Evolutionary conservation across 2,797 vertebrate species (phyloP).

Genomic region (Xiphorhynchus erythropygius): DNA sequence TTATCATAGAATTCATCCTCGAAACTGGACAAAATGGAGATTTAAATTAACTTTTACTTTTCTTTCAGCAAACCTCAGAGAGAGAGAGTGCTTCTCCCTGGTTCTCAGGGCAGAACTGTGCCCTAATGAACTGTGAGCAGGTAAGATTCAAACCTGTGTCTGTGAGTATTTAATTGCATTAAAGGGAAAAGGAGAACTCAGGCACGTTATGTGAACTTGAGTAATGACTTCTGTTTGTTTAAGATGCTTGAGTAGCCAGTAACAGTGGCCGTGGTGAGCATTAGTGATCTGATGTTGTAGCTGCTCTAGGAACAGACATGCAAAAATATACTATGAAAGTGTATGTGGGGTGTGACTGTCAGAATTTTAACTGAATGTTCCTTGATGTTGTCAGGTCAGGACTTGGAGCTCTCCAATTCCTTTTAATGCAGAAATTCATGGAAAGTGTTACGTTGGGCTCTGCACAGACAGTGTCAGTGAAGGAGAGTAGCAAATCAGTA

Average conservation of each 20-base stretch:
- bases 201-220: background rate
- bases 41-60: background rate
- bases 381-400: background rate
- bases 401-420: background rate
- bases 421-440: background rate
- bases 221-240: background rate
- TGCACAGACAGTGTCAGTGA: background rate
- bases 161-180: background rate
- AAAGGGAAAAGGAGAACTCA: background rate
- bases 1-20: background rate
- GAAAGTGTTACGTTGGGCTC: background rate
- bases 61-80: constrained; percentile 58
- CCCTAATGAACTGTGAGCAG: constrained; percentile 59
- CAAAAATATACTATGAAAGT: background rate
- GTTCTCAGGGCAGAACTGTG: constrained; percentile 71
- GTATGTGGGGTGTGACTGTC: background rate
- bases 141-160: constrained; percentile 13
- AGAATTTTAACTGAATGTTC: background rate
- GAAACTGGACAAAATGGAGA: background rate
- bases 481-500: background rate
- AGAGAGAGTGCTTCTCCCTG: constrained; percentile 48
- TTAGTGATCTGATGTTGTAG: background rate
- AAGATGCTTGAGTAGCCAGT: background rate
- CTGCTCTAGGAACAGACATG: background rate
- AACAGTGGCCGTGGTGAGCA: background rate